Evolutionary conservation across 1,140 invertebrate species (phyloP).

Genomic region (Camponotus vicinus): DNA sequence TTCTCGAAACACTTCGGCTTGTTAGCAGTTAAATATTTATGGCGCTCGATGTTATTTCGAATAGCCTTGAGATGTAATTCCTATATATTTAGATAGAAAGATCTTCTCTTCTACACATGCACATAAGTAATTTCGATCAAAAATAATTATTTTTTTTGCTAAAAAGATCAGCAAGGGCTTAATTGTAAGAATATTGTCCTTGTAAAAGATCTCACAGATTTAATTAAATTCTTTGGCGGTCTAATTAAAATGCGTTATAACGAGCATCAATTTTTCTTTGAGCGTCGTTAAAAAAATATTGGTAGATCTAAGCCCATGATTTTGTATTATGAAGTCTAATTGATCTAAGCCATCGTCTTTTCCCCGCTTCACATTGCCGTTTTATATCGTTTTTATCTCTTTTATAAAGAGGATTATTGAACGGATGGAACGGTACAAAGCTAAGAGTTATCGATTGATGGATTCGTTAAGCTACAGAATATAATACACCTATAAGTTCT

Average conservation of each 20-base stretch:
- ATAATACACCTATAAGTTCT: not conserved
- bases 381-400: not conserved
- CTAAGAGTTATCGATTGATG: constrained; percentile 20
- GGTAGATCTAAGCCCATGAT: not conserved
- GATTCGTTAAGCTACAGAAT: constrained; percentile 33
- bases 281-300: constrained; percentile 3
- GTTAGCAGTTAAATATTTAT: constrained; percentile 75
- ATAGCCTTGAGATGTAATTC: constrained; percentile 10
- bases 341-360: not conserved
- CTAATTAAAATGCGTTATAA: constrained; percentile 15
- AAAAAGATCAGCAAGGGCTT: not conserved
- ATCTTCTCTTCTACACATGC: constrained; percentile 58
- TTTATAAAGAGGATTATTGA: constrained; percentile 32
- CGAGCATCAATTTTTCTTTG: constrained; percentile 2
- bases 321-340: not conserved
- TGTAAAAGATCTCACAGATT: not conserved
- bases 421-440: constrained; percentile 29
- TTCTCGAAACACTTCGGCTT: constrained; percentile 30
- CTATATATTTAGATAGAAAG: constrained; percentile 1
- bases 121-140: constrained; percentile 75
- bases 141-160: constrained; percentile 50
- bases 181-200: not conserved
- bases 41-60: constrained; percentile 63
- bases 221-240: constrained; percentile 5
- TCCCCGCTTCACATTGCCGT: too few species aligned